Percentiles rank a stretch among this genome's conserved stretches.
phyloP scores from a whole-genome alignment of 1,140 invertebrate species.

The Phthorimaea operculella region DNA sequence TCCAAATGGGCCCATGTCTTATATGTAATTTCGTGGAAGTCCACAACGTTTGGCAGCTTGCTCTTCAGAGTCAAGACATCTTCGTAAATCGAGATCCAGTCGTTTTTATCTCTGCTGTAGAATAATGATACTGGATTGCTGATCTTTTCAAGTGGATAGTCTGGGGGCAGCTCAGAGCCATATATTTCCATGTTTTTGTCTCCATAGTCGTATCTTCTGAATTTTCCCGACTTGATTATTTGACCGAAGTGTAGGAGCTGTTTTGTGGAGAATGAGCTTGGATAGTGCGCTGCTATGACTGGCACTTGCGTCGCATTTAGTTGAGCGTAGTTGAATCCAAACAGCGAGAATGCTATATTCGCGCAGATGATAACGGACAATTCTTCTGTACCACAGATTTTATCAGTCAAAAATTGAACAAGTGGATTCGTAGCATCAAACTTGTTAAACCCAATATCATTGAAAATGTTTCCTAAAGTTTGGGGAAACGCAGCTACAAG shows the following conservation, averaged over 20 bases:
- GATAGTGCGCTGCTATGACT: background rate
- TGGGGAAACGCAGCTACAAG: background rate
- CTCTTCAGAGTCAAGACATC: conserved; percentile 71
- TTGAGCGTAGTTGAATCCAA: background rate
- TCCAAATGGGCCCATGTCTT: conserved; percentile 70
- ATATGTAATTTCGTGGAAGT: conserved; percentile 47
- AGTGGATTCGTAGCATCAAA: no score
- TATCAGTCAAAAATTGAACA: background rate
- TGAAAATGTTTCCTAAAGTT: background rate
- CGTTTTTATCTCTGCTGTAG: conserved; percentile 71
- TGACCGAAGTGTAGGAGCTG: background rate
- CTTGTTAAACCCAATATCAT: background rate
- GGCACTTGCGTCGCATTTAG: background rate
- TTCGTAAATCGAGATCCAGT: conserved; percentile 69
- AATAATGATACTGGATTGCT: conserved; percentile 73
- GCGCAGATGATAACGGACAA: background rate
- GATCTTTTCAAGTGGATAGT: conserved; percentile 72
- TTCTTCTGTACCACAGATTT: background rate
- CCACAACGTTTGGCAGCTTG: conserved; percentile 61
- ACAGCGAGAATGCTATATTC: background rate
- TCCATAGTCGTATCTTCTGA: background rate
- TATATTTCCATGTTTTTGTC: conserved; percentile 42
- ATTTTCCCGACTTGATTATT: background rate
- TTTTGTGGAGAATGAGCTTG: background rate
- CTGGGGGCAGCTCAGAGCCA: conserved; percentile 68